Evolutionary conservation across 2,797 vertebrate species (phyloP).

Genomic region (Ispidina lecontei): DNA sequence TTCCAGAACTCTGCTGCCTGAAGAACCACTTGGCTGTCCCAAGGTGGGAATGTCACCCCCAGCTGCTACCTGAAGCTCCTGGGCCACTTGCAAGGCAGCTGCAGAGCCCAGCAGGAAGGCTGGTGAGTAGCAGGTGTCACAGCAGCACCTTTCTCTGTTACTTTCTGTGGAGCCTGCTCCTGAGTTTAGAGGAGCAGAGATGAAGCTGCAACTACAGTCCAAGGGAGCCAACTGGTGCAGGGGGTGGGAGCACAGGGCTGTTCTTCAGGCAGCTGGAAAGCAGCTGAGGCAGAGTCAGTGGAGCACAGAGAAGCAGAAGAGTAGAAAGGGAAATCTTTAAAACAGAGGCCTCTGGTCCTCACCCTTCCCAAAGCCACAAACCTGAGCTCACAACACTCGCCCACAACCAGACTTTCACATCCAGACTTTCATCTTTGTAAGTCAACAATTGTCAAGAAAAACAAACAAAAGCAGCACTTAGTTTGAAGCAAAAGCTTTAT

Average conservation of each 20-base stretch:
- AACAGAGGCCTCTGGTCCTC: not conserved
- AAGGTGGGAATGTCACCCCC: slow-evolving; percentile 55
- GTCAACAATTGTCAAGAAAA: no score
- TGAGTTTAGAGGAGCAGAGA: not conserved
- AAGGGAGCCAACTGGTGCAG: not conserved
- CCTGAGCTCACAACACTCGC: accelerated
- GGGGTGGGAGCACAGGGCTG: not conserved
- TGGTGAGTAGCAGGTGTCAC: slow-evolving; percentile 54
- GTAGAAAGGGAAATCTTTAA: not conserved
- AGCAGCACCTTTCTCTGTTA: not conserved
- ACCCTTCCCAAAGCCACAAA: not conserved
- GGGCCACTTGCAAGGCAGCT: slow-evolving; percentile 50
- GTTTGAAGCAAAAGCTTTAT: slow-evolving; percentile 59
- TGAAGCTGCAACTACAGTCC: not conserved
- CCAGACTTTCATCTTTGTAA: not conserved
- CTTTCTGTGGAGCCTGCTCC: not conserved
- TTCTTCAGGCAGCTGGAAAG: not conserved
- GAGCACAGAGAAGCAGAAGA: not conserved
- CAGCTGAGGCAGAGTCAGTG: not conserved
- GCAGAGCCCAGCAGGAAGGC: not conserved
- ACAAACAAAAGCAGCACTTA: not conserved
- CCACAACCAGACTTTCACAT: not conserved
- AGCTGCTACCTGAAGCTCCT: slow-evolving; percentile 60
- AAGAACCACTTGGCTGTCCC: slow-evolving; percentile 50
- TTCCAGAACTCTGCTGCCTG: slow-evolving; percentile 43